Evolutionary conservation across 2,888 invertebrate species (phyloP).

Genomic region (Noctuana brunneofusca): DNA sequence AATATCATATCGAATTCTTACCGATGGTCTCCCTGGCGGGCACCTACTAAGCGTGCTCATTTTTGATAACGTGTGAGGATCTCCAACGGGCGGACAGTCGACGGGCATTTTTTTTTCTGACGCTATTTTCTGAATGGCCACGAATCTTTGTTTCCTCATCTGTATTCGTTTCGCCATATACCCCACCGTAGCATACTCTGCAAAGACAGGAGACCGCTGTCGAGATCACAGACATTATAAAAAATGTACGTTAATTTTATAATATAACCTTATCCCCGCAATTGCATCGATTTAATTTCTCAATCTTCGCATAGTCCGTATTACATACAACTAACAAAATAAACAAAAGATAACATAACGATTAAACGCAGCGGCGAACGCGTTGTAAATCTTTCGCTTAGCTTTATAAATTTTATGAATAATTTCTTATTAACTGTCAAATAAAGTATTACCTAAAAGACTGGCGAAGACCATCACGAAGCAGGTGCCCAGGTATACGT

Average conservation of each 20-base stretch:
- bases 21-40: slow-evolving; percentile 79
- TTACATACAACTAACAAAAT: background rate
- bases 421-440: slow-evolving; percentile 43
- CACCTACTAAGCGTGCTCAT: slow-evolving; percentile 89
- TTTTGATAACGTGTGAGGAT: slow-evolving; percentile 86
- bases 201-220: slow-evolving; percentile 57
- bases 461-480: slow-evolving; percentile 99
- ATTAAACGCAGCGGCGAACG: background rate
- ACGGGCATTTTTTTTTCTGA: slow-evolving; percentile 95
- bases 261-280: slow-evolving; percentile 12
- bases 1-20: too few species aligned
- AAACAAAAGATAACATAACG: background rate
- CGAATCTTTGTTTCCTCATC: slow-evolving; percentile 96
- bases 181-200: slow-evolving; percentile 98
- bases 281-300: background rate
- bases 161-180: slow-evolving; percentile 99
- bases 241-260: background rate
- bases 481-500: slow-evolving; percentile 98
- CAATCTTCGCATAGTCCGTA: slow-evolving; percentile 10
- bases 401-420: slow-evolving; percentile 28
- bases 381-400: slow-evolving; percentile 37
- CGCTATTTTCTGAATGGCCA: slow-evolving; percentile 95
- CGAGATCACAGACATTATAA: slow-evolving; percentile 37
- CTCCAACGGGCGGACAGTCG: slow-evolving; percentile 88
- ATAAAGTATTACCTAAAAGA: slow-evolving; percentile 89